Conservation (phyloP, 2,797 vertebrate species). For the Eutrigla gurnardus region DNA sequence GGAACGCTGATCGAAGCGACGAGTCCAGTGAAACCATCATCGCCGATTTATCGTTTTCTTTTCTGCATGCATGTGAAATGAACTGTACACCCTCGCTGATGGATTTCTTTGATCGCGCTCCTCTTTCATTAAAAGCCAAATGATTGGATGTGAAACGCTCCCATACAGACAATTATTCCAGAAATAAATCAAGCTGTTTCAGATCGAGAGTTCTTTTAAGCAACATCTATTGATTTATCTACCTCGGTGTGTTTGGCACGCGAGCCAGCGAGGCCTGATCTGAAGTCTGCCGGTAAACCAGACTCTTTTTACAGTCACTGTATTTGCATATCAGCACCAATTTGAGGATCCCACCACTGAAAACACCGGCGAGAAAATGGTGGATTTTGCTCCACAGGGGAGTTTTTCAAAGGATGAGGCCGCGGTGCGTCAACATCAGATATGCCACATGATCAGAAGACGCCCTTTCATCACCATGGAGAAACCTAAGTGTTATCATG, state of each 20-base stretch:
- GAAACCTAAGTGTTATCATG: constrained; percentile 24
- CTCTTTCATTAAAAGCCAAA: constrained; percentile 32
- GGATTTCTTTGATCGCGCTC: constrained; percentile 29
- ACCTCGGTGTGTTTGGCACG: constrained; percentile 25
- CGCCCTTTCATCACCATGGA: constrained; percentile 30
- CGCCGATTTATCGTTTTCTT: no score
- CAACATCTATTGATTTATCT: neutral
- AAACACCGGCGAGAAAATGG: constrained; percentile 51
- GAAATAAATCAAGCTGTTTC: constrained; percentile 23
- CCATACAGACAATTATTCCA: neutral
- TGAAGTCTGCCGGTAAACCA: constrained; percentile 29
- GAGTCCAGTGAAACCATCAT: no score
- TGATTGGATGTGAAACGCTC: constrained; percentile 27
- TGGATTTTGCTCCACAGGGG: constrained; percentile 40
- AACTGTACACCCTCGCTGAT: constrained; percentile 5
- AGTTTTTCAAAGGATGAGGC: constrained; percentile 46
- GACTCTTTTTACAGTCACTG: constrained; percentile 6
- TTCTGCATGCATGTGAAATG: no score
- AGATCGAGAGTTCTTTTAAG: constrained; percentile 8
- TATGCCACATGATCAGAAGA: constrained; percentile 39
- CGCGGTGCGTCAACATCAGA: constrained; percentile 44
- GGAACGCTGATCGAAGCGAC: no score
- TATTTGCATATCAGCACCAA: constrained; percentile 55
- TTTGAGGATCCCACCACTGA: constrained; percentile 25
- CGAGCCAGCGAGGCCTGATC: neutral